A percentile compares a stretch with the other conserved stretches of the same genome.
phyloP scores from a whole-genome alignment of 2,797 vertebrate species.

The Meda fulgida region DNA sequence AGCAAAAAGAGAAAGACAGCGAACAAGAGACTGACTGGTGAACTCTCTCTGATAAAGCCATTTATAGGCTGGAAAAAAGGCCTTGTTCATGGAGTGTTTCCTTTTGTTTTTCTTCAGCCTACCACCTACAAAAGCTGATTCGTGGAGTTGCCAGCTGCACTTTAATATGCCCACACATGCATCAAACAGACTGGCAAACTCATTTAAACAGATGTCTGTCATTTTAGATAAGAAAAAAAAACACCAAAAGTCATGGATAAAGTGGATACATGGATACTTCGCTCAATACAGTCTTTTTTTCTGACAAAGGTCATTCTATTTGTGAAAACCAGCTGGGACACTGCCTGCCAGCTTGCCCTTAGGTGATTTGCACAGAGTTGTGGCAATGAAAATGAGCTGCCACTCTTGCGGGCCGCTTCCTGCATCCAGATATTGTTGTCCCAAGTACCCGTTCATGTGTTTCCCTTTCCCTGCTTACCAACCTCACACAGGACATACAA shows the following conservation, averaged over 20 bases:
- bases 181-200: neutral
- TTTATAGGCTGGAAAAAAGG: neutral
- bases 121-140: constrained; percentile 5
- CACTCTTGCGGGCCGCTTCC: constrained; percentile 64
- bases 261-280: neutral
- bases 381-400: constrained; percentile 59
- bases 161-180: constrained; percentile 23
- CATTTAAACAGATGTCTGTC: constrained; percentile 17
- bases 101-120: constrained; percentile 39
- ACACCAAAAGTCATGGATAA: neutral
- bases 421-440: constrained; percentile 69
- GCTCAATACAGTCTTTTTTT: neutral
- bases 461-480: constrained; percentile 60
- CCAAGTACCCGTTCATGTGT: constrained; percentile 64
- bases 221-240: constrained; percentile 8
- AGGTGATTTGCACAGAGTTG: constrained; percentile 33
- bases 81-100: constrained; percentile 16
- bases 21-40: neutral
- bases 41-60: constrained; percentile 11
- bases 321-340: constrained; percentile 31
- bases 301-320: constrained; percentile 39
- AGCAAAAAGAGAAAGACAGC: constrained; percentile 54
- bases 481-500: neutral
- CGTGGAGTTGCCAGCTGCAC: neutral
- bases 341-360: constrained; percentile 25